A percentile compares a stretch with the other conserved stretches of the same genome.
Conservation (phyloP, 2,797 vertebrate genomes). For the Bovichtus variegatus region DNA sequence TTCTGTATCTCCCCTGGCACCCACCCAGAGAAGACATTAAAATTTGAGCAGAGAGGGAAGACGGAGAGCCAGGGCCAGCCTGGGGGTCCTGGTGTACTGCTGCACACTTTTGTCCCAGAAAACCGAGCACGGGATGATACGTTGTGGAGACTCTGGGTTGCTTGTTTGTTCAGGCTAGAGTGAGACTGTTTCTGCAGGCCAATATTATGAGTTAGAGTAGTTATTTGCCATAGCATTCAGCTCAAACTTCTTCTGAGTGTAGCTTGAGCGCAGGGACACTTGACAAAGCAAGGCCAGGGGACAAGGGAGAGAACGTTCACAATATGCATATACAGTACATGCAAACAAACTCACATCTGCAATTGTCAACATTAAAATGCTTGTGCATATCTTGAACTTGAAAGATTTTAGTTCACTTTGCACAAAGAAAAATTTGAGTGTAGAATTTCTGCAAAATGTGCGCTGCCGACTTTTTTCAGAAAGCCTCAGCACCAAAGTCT, state of each 20-base stretch:
- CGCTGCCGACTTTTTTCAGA: constrained; percentile 22
- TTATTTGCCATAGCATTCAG: constrained; percentile 29
- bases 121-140: constrained; percentile 50
- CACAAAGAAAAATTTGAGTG: constrained; percentile 13
- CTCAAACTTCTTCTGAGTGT: constrained; percentile 17
- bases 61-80: constrained; percentile 41
- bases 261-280: constrained; percentile 10
- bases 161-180: constrained; percentile 51
- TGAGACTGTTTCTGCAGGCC: constrained; percentile 35
- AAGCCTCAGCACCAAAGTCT: constrained; percentile 26
- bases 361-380: constrained; percentile 13
- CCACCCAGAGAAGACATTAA: constrained; percentile 57
- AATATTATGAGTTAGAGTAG: constrained; percentile 53
- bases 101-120: constrained; percentile 68
- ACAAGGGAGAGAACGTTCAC: neutral
- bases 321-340: neutral
- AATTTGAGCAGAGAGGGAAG: constrained; percentile 62
- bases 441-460: constrained; percentile 43
- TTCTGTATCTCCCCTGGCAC: constrained; percentile 48
- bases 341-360: constrained; percentile 6
- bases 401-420: constrained; percentile 44
- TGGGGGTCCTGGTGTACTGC: constrained; percentile 52
- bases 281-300: neutral
- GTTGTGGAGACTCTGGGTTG: constrained; percentile 49
- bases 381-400: constrained; percentile 14